phyloP scores from a whole-genome alignment of 2,113 vertebrate genomes.

The Setophaga kirtlandii region DNA sequence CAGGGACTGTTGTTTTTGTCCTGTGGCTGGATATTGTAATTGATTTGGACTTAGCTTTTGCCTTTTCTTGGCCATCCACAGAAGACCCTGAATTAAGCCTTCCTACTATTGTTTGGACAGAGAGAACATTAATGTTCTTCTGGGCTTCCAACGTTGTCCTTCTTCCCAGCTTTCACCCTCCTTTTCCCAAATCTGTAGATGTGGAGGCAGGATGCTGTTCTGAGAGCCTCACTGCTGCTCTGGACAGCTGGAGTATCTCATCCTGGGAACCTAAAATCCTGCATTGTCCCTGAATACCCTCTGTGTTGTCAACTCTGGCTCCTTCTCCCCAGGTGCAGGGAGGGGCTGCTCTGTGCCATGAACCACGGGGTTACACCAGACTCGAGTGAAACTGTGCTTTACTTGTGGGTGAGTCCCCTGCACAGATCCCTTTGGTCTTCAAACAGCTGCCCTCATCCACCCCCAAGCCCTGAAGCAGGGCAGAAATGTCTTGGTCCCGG shows the following conservation, averaged over 20 bases:
- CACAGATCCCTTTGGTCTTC: neutral
- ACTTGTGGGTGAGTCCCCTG: rapidly evolving
- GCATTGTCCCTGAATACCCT: neutral
- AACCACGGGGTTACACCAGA: rapidly evolving
- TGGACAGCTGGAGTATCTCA: neutral
- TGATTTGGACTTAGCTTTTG: neutral
- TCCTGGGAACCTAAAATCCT: neutral
- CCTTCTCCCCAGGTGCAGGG: neutral
- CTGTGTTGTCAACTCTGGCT: neutral
- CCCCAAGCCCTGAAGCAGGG: neutral
- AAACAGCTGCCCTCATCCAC: neutral
- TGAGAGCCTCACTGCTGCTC: neutral
- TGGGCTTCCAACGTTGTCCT: neutral
- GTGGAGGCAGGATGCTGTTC: neutral
- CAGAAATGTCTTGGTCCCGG: neutral
- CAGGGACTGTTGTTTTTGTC: neutral
- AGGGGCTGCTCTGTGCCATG: neutral
- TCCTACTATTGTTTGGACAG: neutral
- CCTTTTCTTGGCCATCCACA: neutral
- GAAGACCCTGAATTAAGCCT: neutral
- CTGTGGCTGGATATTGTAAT: neutral
- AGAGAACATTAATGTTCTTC: neutral
- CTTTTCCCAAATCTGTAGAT: neutral
- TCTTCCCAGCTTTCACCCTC: neutral
- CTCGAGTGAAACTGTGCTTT: rapidly evolving